phyloP scores from a whole-genome alignment of 2,113 vertebrate species.

The Hippocampus mohnikei region DNA sequence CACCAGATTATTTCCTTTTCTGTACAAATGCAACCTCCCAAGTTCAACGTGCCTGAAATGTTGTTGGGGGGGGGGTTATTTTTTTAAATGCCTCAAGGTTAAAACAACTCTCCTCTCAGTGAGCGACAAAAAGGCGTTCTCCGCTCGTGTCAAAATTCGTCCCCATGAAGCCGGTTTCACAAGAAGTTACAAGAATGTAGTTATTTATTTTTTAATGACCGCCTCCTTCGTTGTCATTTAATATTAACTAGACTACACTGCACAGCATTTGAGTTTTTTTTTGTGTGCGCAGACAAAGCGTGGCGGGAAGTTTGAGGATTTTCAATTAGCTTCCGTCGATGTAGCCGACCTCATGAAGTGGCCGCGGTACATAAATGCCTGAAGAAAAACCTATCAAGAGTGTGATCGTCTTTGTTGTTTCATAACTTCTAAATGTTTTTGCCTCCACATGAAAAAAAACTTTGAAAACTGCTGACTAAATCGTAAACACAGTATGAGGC shows the following conservation, averaged over 20 bases:
- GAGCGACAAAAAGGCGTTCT: background rate
- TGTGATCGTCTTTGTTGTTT: background rate
- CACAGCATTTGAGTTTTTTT: no score
- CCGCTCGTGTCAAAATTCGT: no score
- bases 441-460: background rate
- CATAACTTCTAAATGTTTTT: background rate
- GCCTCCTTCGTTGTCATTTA: no score
- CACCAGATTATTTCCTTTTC: background rate
- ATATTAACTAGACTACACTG: no score
- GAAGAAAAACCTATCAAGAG: background rate
- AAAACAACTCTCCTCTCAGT: background rate
- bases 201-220: no score
- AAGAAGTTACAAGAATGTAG: no score
- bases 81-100: background rate
- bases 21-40: background rate
- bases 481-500: background rate
- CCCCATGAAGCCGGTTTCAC: background rate
- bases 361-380: background rate
- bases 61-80: background rate
- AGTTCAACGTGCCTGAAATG: background rate
- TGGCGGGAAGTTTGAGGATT: background rate
- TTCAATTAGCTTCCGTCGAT: background rate
- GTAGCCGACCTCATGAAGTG: background rate
- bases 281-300: no score
- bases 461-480: background rate